Base-by-base conservation (phyloP, 2,888 invertebrate species). In the Pristionchus japonicus region DNA sequence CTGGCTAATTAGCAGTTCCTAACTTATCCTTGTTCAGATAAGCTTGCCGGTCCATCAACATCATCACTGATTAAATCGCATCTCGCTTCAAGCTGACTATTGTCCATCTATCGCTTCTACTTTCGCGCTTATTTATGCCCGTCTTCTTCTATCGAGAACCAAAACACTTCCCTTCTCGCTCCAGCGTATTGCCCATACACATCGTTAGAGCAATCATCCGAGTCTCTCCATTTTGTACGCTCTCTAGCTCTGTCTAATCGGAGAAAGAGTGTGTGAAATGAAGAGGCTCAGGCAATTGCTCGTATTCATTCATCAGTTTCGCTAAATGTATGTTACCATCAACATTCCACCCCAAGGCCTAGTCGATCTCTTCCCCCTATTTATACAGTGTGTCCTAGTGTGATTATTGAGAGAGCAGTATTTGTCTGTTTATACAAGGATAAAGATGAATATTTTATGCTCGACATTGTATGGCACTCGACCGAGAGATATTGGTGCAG, bases 361-460 rank as follows among this genome's bases (percentile, higher is more conserved):
- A 77, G 77, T 40, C 40, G 40, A 64, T 64, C 64, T 64, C 64
- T 64, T 34, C 31, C 64, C 64, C 27, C 64, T 34, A 70, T 37
- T 37, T 37, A n/a, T 77, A 77, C 77, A 77, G 77, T 77, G 77
- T 77, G 47, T 77, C 15, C 40, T 77, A 77, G 77, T 77, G 77
- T 77, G 77, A 77, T 77, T 77, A 20, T 77, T 40, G 23, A 31
- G 67, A 34, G 67, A 40, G 43, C 43, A 77, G n/a, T 77, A 27
- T 77, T 77, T 77, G 34, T 77, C 77, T 77, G 40, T 27, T 77
- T n/a, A 77, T 43, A 67, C 67, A 43, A 77, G 43, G 77, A 77
- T 77, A 77, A 77, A 77, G 77, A n/a, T 43, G 43, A 43, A 77
- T n/a, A n/a, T 77, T 57, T 57, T 57, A 57, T 57, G 57, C 23